These are phyloP conservation scores for Mythimna loreyi DNA, from an alignment of 2,888 invertebrate genomes.

Conservation along the genomic window DNA sequence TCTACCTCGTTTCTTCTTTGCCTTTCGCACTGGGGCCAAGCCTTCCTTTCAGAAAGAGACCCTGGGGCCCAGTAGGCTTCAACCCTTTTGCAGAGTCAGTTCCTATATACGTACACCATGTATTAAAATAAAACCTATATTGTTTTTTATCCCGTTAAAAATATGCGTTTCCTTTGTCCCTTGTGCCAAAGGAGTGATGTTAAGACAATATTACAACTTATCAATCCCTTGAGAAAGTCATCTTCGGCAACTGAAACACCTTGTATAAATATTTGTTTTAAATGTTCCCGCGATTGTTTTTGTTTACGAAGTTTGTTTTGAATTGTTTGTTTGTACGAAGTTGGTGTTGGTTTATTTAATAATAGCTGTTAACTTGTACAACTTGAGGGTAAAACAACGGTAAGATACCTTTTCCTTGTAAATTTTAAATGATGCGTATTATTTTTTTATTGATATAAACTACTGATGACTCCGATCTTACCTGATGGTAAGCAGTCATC, in stretches of 20 bases:
- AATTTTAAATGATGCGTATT: background rate
- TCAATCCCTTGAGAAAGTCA: background rate
- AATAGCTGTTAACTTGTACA: conserved; percentile 40
- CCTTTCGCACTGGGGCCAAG: background rate
- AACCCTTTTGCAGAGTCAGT: no score
- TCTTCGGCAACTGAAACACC: conserved; percentile 20
- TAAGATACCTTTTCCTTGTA: background rate
- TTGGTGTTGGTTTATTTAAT: conserved; percentile 54
- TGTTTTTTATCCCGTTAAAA: no score
- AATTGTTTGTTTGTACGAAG: conserved; percentile 47
- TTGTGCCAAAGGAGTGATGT: no score
- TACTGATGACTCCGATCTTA: no score
- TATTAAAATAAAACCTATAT: no score
- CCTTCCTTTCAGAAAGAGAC: no score
- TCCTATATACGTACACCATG: no score
- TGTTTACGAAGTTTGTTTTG: conserved; percentile 56
- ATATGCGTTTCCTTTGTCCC: no score
- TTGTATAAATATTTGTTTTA: conserved; percentile 55
- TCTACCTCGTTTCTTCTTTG: background rate
- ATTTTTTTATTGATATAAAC: background rate
- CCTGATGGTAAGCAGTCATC: no score
- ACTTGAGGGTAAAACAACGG: conserved; percentile 9
- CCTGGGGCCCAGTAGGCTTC: no score
- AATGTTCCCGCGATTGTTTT: conserved; percentile 55
- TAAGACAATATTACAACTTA: background rate